Evolutionary conservation across 2,797 vertebrate genomes (phyloP), one percentile per base, ranked within the genome.

Genomic region (Enteromius paludinosus): DNA sequence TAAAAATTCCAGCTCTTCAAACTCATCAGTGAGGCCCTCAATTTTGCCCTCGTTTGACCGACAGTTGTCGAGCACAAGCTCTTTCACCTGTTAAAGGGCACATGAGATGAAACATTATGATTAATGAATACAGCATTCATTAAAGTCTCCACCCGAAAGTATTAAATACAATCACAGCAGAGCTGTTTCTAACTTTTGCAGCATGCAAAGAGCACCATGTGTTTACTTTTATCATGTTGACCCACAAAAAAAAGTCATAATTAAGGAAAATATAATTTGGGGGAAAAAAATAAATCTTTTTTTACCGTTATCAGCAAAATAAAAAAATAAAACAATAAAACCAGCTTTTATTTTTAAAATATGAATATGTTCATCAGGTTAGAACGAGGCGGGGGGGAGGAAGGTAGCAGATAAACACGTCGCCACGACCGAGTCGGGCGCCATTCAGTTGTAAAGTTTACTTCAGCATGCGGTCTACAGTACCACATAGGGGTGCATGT

Each of bases 61-160:
- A 91, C 98, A 99, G 93, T 99, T 98, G 93, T 99, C 98, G 84
- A 99, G 94, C 88, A 99, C 97, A 0, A 99, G 97, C 83, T 99
- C 97, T 95, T 98, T 99, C 86, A 99, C 98, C 98, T 99, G 92
- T 10, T 62, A 78, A 84, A 74, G 0, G 43, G 45, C 0, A 70
- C 41, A 30, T 7, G 3, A 54, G n/a, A 61, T 30, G 17, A 75
- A 76, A 79, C 56, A 3, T 56, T 25, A 12, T 35, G 38, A 64
- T 45, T 5, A 15, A 54, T 41, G 25, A 66, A 23, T 23, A 38
- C 49, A 41, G 41, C 14, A 41, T 38, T 14, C 81, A 68, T 71
- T 69, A 86, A 35, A 85, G 77, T 65, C 47, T 74, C 18, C 30
- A 35, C 56, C 76, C 73, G 45, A 75, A 23, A 87, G 54, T 64